Base-by-base conservation (phyloP, 2,888 invertebrate genomes). In the Drosophila maculinotata region DNA sequence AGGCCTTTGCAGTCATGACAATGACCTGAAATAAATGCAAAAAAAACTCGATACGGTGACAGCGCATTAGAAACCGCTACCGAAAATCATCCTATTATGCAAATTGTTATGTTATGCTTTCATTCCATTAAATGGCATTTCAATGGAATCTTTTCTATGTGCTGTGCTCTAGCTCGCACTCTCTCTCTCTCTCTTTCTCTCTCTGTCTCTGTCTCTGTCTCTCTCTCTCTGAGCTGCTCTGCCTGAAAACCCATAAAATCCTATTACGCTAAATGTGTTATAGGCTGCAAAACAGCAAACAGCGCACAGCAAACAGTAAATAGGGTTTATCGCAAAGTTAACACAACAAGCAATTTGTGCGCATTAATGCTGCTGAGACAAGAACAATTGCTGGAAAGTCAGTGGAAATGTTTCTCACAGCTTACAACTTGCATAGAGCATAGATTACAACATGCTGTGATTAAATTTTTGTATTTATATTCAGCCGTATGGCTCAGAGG, bases 11-110 rank as follows among this genome's bases (percentile, higher is more conserved):
- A 53, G 66, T 47, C 59, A 66, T 67, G 74, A 49, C 70, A 60
- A 54, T 74, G 67, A 65, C 47, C 65, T 57, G 51, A 33, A 45
- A 33, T 38, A 14, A 52, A 20, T 38, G 23, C 17, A 26, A 48
- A 39, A 49, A 57, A 54, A 17, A 15, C 48, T 45, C 42, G 59
- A 67, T 69, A 63, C 56, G 33, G 23, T 33, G 59, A 57, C 49
- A 69, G 35, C 53, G 47, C 36, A 76, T 52, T 57, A 45, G 41
- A 48, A 62, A 62, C 35, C 58, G 56, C 56, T 31, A 67, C 39
- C 67, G 60, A 69, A 84, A 76, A 81, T 79, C 79, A 65, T 69
- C 76, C 63, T 81, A 79, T 81, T 81, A 84, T 84, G 81, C 76
- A 81, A 84, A 81, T 81, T 81, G 81, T 79, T 79, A 76, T 81